A percentile compares a stretch with the other conserved stretches of the same genome.
phyloP scores from a whole-genome alignment of 1,140 invertebrate genomes.

The Apocrypta bakeri region DNA sequence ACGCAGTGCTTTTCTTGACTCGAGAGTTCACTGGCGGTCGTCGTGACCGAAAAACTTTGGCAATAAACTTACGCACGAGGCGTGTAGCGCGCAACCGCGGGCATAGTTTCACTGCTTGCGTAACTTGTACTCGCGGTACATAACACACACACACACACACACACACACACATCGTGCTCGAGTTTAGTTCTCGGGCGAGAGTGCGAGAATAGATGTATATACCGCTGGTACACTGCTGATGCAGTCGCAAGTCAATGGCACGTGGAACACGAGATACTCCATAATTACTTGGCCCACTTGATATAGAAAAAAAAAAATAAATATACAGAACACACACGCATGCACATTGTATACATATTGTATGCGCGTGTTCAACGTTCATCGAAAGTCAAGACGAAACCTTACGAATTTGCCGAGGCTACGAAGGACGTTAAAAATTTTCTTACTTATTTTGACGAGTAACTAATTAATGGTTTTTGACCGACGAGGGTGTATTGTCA shows the following conservation, averaged over 20 bases:
- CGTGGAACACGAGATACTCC: slow-evolving; percentile 16
- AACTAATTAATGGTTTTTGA: too few species aligned
- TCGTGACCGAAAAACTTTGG: slow-evolving; percentile 74
- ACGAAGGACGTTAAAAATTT: too few species aligned
- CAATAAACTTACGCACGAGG: slow-evolving; percentile 71
- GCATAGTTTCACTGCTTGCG: slow-evolving; percentile 27
- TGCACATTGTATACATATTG: background rate
- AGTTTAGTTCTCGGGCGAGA: background rate
- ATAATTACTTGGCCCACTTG: slow-evolving; percentile 29
- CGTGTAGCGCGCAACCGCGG: background rate
- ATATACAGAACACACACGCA: background rate
- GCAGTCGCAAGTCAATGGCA: slow-evolving; percentile 29
- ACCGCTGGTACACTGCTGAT: background rate
- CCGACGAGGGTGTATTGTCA: too few species aligned
- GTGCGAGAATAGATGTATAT: background rate
- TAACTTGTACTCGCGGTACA: background rate
- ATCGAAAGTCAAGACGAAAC: too few species aligned
- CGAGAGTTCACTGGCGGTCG: slow-evolving; percentile 69
- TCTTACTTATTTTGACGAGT: too few species aligned
- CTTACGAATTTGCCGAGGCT: too few species aligned
- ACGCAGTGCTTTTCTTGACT: slow-evolving; percentile 50
- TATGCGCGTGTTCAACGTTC: background rate
- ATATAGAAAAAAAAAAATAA: too few species aligned
- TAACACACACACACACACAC: background rate
- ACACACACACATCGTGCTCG: background rate